Base-by-base conservation (phyloP, 2,888 invertebrate genomes). In the Cancer borealis region DNA sequence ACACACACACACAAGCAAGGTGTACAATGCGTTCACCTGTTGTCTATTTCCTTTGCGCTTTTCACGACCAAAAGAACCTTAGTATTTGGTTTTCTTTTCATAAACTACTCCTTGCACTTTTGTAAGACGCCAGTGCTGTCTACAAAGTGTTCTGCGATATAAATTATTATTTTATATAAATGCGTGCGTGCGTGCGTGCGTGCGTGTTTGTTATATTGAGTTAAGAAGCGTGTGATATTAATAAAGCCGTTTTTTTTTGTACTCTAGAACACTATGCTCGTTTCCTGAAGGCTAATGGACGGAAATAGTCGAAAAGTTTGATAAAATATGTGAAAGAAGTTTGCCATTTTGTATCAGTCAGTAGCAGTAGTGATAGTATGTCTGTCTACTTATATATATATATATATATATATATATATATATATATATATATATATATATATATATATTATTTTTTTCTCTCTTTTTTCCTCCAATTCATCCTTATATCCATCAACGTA, bases 211-310 rank as follows among this genome's bases (percentile, higher is more conserved):
- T 66, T 66, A n/a, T 0, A 66, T 66, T 66, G 17, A 17, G n/a
- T 21, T n/a, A 88, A 46, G 45, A 45, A n/a, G 17, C 88, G 46
- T 88, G 88, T 47, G 46, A 88, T 66, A 66, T 66, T n/a, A 66
- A 66, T 66, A 21, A 21, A 21, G 21, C n/a, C 66, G 4, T n/a
- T 66, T 6, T n/a, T 66, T n/a, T 66, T n/a, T 66, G 66, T 66
- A 66, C 8, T 66, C n/a, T 66, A n/a, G n/a, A 66, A 17, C 66
- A n/a, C 66, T 4, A 1, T 14, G n/a, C n/a, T n/a, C n/a, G 66
- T 66, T 66, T 66, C 21, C 66, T 66, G 66, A 6, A 21, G 6
- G n/a, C n/a, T 66, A n/a, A 66, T 66, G 66, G n/a, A n/a, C 6
- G n/a, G n/a, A 66, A n/a, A 66, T 21, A 66, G 17, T 14, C 4